phyloP scores from a whole-genome alignment of 2,888 invertebrate genomes.

The Cerastis leucographa region DNA sequence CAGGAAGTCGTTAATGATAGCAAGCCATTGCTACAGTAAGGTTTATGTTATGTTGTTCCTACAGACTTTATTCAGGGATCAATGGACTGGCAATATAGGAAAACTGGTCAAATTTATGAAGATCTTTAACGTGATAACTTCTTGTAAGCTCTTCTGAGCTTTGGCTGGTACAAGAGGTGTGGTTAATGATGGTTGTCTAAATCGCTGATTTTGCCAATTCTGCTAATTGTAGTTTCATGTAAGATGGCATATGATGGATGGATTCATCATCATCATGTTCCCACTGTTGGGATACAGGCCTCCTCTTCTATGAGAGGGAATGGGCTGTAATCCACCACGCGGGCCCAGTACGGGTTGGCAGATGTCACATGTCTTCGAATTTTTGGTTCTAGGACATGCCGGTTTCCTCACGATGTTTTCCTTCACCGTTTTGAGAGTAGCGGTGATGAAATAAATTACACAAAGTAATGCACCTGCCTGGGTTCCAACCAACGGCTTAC shows the following conservation, averaged over 20 bases:
- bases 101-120: not conserved
- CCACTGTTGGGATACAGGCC: no score
- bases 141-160: not conserved
- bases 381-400: no score
- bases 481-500: no score
- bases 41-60: not conserved
- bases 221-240: not conserved
- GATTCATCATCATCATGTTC: no score
- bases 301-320: no score
- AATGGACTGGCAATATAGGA: not conserved
- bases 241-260: not conserved
- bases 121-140: not conserved
- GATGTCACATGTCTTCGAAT: no score
- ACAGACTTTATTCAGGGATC: not conserved
- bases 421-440: no score
- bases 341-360: no score
- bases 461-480: no score
- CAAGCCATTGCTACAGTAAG: slow-evolving; percentile 11
- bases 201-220: not conserved
- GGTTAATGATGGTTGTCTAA: not conserved
- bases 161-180: not conserved
- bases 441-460: no score
- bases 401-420: no score
- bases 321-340: no score
- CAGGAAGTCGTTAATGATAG: slow-evolving; percentile 39